A percentile compares a stretch with the other conserved stretches of the same genome.
These are phyloP conservation scores for Calidris pygmaea DNA, from an alignment of 2,113 vertebrate species.

Conservation along the genomic window DNA sequence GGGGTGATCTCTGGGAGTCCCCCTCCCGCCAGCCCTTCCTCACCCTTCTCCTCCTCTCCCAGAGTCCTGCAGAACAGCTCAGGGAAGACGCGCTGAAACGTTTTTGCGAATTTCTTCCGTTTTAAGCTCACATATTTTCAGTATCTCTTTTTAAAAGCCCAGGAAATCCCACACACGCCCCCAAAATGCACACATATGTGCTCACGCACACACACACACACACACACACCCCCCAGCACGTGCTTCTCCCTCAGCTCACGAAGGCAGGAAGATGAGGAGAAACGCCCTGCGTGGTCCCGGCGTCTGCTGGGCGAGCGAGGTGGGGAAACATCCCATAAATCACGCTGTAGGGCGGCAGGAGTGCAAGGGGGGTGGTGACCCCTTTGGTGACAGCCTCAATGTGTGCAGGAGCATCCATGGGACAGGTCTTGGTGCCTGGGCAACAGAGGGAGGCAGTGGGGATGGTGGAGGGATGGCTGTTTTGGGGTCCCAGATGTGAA, in stretches of 20 bases:
- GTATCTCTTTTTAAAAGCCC: not conserved
- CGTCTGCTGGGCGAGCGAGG: not conserved
- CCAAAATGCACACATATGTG: not conserved
- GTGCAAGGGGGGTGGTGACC: fast-evolving
- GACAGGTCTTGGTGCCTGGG: not conserved
- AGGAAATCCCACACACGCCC: not conserved
- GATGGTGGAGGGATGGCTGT: not conserved
- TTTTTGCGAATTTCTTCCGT: not conserved
- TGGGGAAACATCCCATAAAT: not conserved
- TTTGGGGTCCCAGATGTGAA: not conserved
- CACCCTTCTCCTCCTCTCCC: not conserved
- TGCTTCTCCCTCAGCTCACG: not conserved
- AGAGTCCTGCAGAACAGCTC: not conserved
- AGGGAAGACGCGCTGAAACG: not conserved
- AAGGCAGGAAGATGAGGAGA: slow-evolving; percentile 9
- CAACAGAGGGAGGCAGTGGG: not conserved
- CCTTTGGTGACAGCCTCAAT: not conserved
- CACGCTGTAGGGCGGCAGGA: not conserved
- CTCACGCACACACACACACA: not conserved
- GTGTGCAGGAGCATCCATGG: not conserved
- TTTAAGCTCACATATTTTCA: not conserved
- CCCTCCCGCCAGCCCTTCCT: not conserved
- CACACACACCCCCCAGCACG: not conserved
- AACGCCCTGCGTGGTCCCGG: not conserved
- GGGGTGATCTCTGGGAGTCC: not conserved